These are phyloP conservation scores for Desmophyllum pertusum DNA, from an alignment of 92 coral and sea anemone genomes.

Conservation along the genomic window DNA sequence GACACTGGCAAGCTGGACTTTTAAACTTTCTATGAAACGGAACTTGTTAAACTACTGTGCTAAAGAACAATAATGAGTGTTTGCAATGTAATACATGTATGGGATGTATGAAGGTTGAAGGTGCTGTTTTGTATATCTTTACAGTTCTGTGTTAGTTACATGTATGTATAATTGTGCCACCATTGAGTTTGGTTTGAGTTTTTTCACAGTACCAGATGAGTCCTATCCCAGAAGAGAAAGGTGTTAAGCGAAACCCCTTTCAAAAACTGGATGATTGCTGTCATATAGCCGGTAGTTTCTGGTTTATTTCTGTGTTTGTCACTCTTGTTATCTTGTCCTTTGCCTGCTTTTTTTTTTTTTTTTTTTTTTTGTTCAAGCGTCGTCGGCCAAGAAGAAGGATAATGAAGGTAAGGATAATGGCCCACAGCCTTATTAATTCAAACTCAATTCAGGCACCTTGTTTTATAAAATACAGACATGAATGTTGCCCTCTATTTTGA, in stretches of 20 bases:
- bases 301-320: slow-evolving; percentile 80
- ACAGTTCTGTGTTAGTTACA: too few species aligned
- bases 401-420: slow-evolving; percentile 73
- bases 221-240: slow-evolving; percentile 7
- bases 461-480: background rate
- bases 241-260: slow-evolving; percentile 14
- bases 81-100: too few species aligned
- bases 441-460: background rate
- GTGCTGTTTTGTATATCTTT: too few species aligned
- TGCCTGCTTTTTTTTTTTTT: too few species aligned
- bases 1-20: too few species aligned
- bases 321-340: slow-evolving; percentile 75
- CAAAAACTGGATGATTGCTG: slow-evolving; percentile 82
- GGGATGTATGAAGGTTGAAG: too few species aligned
- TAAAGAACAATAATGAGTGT: too few species aligned
- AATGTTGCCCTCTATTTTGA: background rate
- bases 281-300: slow-evolving; percentile 84
- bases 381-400: slow-evolving; percentile 83
- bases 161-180: too few species aligned
- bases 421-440: background rate
- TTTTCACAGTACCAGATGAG: slow-evolving; percentile 44
- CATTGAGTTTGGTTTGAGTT: background rate
- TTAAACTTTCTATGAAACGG: too few species aligned
- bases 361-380: too few species aligned
- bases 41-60: too few species aligned